Base-by-base conservation (phyloP, 2,888 invertebrate species). In the Theretra japonica region DNA sequence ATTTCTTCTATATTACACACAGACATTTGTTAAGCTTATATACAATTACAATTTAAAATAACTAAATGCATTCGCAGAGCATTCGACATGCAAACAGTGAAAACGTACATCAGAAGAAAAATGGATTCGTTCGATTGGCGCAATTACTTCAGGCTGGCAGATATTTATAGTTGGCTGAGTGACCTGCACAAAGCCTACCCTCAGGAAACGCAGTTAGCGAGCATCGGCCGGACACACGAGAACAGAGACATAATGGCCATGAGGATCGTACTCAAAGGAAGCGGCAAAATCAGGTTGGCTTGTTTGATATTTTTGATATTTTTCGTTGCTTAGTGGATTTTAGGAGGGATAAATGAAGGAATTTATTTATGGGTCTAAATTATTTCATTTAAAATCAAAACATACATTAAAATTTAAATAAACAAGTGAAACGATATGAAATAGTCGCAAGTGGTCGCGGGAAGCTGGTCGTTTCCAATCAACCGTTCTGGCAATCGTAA, bases 141-240 rank as follows among this genome's bases (percentile, higher is more conserved):
- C 0, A 93, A 88, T 21, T 97, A 95, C 80, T 95, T 95, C 79
- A 90, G 90, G 0, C 80, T 96, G 15, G 87, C 94, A 0, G 96
- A 96, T 71, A 96, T 96, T 57, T 92, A 96, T 75, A 83, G 82
- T 1, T 96, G 96, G 95, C 79, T 97, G 11, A 87, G 87, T 23
- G 92, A 92, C 74, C 81, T 96, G 28, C 87, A 88, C 0, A 79
- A 76, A 0, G 74, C 80, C 6, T 88, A 95, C 80, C 94, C 95
- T 0, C 73, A 84, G 1, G 83, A 89, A 65, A 91, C 96, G 2
- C 85, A 88, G 41, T 19, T 91, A 1, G 75, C 82, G 2, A 83
- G 74, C 8, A 87, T 91, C 3, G 95, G 95, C 0, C 84, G 76
- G 17, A 90, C 94, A 0, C 77, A 80, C 70, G 91, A 95, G 78